Conservation (phyloP, 2,797 vertebrate species). For the Enteromius paludinosus region DNA sequence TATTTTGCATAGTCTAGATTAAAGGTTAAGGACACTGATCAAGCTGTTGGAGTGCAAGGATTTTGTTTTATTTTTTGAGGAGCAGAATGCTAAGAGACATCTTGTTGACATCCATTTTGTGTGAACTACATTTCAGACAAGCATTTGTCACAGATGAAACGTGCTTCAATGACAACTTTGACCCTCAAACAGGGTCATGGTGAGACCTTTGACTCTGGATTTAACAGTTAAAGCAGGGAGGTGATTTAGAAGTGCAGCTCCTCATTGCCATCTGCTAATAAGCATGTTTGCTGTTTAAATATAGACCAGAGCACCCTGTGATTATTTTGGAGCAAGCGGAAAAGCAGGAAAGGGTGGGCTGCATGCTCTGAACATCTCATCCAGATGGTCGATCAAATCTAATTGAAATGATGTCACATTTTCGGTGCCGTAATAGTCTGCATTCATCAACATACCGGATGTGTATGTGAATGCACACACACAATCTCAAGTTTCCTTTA, state of each 20-base stretch:
- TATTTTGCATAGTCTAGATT: constrained; percentile 5
- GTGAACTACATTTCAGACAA: not conserved
- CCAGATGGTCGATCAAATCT: constrained; percentile 63
- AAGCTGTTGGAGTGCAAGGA: not conserved
- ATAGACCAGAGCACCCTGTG: constrained; percentile 64
- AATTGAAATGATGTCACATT: constrained; percentile 57
- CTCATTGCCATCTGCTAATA: constrained; percentile 72
- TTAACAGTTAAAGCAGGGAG: constrained; percentile 54
- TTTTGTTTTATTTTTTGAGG: not conserved
- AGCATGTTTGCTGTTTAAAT: constrained; percentile 76
- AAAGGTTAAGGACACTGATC: not conserved
- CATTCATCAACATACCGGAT: constrained; percentile 28
- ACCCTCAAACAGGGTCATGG: constrained; percentile 11
- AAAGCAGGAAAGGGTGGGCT: constrained; percentile 63
- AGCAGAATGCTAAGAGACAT: not conserved
- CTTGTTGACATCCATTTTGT: not conserved
- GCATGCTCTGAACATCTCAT: constrained; percentile 58
- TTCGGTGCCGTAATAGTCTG: constrained; percentile 35
- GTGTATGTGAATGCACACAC: constrained; percentile 25
- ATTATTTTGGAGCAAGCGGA: constrained; percentile 61
- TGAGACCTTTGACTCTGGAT: constrained; percentile 54
- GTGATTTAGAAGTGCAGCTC: constrained; percentile 56
- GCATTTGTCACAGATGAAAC: constrained; percentile 3
- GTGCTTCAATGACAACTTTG: not conserved
- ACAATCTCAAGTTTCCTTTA: constrained; percentile 41